Base-by-base conservation (phyloP, 1,140 invertebrate species). In the Trissolcus basalis region DNA sequence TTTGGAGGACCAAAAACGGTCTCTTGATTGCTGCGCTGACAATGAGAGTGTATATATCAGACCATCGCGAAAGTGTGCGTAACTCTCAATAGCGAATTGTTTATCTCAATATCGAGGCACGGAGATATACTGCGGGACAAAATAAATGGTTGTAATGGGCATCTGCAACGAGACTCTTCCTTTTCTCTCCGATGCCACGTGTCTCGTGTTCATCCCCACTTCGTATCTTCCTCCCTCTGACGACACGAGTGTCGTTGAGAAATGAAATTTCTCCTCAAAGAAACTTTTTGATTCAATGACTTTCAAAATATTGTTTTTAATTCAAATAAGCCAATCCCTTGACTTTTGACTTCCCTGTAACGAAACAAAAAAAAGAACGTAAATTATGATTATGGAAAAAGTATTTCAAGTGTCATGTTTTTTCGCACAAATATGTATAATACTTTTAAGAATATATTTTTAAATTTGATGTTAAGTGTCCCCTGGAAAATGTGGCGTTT, bases 141-240 rank as follows among this genome's bases (percentile, higher is more conserved):
- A 58, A 68, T 68, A 68, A 58, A 68, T 58, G 48, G 41, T 51
- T 45, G 36, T 59, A 58, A 51, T 51, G 48, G 48, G 48, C 64
- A 58, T 68, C 54, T 68, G 64, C 54, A 56, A 51, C 45, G 43
- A 59, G 53, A 58, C 36, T 39, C 54, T 44, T 68, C 64, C 64
- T 68, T 58, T 50, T 68, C 0, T 58, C 19, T 27, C 19, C 19
- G 14, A 59, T 13, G 50, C 56, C 48, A 54, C 65, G 56, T 60
- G 55, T 58, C 63, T 15, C 36, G 36, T 33, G 44, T 35, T 35
- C 11, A 33, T 43, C 13, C 41, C 53, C 19, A n/a, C 15, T 39
- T 1, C 6, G 1, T 5, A 39, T 39, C 35, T 43, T 44, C 27
- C 41, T 47, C 12, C n/a, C 5, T 48, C 10, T 56, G 33, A 43